A percentile compares a stretch with the other conserved stretches of the same genome.
phyloP scores from a whole-genome alignment of 1,140 invertebrate species.

The Potamilus streckersoni region DNA sequence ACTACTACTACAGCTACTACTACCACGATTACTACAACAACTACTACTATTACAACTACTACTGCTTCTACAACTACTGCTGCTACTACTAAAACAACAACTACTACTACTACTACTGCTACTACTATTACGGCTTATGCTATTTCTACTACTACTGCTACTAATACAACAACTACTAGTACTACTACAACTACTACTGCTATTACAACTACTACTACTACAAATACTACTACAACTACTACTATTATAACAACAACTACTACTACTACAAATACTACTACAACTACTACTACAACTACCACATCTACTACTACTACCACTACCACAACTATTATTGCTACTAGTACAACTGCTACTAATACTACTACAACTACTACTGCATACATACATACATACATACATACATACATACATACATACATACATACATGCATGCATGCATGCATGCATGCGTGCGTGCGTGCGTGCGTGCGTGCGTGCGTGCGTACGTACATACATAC shows the following conservation, averaged over 20 bases:
- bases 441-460: too few species aligned
- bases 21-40: background rate
- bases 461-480: too few species aligned
- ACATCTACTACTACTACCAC: conserved; percentile 7
- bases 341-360: background rate
- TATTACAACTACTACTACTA: background rate
- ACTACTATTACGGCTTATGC: conserved; percentile 2
- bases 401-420: too few species aligned
- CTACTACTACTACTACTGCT: conserved; percentile 8
- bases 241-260: background rate
- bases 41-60: background rate
- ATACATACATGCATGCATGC: too few species aligned
- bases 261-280: conserved; percentile 4
- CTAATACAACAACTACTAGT: background rate
- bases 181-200: conserved; percentile 7
- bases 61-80: background rate
- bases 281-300: conserved; percentile 7
- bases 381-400: too few species aligned
- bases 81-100: background rate
- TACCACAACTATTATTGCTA: background rate
- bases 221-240: conserved; percentile 1
- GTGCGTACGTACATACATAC: too few species aligned
- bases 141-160: background rate
- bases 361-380: too few species aligned
- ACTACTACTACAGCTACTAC: background rate